These are phyloP conservation scores for Rhynchotus rufescens DNA, from an alignment of 2,797 vertebrate genomes.

Conservation along the genomic window DNA sequence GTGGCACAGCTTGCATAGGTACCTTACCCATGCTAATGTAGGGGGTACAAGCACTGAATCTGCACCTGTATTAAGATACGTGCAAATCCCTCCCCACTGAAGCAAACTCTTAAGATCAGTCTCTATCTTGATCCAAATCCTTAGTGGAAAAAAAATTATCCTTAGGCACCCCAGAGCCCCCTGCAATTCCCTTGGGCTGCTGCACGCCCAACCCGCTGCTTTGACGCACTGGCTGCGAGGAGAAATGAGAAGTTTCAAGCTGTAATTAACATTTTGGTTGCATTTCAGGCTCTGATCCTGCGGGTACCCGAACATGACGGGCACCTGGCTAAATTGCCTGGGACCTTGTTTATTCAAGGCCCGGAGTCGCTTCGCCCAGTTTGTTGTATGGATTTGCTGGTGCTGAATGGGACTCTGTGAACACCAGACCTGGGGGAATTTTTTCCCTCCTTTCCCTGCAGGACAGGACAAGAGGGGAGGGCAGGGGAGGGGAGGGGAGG, in stretches of 20 bases:
- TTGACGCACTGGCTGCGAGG: not conserved
- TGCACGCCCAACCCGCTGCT: no score
- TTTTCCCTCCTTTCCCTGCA: not conserved
- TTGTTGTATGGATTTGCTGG: conserved; percentile 29
- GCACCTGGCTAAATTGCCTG: conserved; percentile 12
- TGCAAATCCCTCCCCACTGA: not conserved
- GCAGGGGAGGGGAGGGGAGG: no score
- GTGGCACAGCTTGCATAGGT: not conserved
- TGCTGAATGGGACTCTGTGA: conserved; percentile 27
- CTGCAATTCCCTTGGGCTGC: not conserved
- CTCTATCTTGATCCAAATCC: not conserved
- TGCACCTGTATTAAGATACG: not conserved
- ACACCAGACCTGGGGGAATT: conserved; percentile 34
- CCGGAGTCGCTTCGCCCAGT: not conserved
- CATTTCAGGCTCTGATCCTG: not conserved
- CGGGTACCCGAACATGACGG: not conserved
- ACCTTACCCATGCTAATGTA: rapidly evolving
- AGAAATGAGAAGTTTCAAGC: not conserved
- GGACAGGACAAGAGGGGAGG: not conserved
- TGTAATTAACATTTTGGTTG: not conserved
- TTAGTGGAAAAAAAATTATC: not conserved
- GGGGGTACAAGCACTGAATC: not conserved
- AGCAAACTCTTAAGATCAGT: not conserved
- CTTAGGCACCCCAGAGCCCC: not conserved
- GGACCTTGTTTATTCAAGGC: conserved; percentile 15